phyloP scores from a whole-genome alignment of 64 coral and sea anemone species.

The Pocillopora verrucosa region DNA sequence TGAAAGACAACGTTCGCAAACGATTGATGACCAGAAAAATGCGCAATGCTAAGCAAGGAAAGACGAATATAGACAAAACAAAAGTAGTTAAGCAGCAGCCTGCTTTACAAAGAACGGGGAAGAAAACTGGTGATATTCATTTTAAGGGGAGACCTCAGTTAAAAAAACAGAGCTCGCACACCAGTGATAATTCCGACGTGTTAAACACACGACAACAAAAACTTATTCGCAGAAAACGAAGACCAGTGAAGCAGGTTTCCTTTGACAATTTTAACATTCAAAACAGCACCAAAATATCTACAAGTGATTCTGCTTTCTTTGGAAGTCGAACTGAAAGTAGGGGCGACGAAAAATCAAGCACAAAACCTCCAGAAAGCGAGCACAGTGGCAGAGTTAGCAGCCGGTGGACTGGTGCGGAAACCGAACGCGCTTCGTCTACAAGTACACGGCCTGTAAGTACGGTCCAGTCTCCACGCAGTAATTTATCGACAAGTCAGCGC shows the following conservation, averaged over 20 bases:
- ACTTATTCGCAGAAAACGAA: constrained; percentile 43
- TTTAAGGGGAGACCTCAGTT: not conserved
- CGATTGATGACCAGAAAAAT: constrained; percentile 17
- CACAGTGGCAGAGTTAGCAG: constrained; percentile 37
- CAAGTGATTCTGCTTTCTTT: constrained; percentile 33
- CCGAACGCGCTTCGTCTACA: constrained; percentile 26
- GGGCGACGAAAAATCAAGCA: constrained; percentile 1
- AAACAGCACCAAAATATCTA: not conserved
- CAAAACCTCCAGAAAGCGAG: constrained; percentile 50
- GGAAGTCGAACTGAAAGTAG: constrained; percentile 11
- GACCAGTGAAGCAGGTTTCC: not conserved
- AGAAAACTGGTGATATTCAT: constrained; percentile 13
- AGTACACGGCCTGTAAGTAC: constrained; percentile 37
- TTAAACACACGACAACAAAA: not conserved
- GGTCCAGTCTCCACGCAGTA: constrained; percentile 4
- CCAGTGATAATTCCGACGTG: constrained; percentile 29
- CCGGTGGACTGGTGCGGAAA: constrained; percentile 18
- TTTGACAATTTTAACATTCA: constrained; percentile 19
- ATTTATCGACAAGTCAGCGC: not conserved
- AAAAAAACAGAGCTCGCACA: not conserved
- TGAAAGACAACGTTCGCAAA: not conserved
- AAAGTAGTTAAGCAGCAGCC: not conserved
- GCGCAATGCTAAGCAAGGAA: not conserved
- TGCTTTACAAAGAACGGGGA: not conserved
- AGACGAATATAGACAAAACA: not conserved